These are phyloP conservation scores for Eutolmus rufibarbis DNA, from an alignment of 2,888 invertebrate genomes.

Conservation along the genomic window DNA sequence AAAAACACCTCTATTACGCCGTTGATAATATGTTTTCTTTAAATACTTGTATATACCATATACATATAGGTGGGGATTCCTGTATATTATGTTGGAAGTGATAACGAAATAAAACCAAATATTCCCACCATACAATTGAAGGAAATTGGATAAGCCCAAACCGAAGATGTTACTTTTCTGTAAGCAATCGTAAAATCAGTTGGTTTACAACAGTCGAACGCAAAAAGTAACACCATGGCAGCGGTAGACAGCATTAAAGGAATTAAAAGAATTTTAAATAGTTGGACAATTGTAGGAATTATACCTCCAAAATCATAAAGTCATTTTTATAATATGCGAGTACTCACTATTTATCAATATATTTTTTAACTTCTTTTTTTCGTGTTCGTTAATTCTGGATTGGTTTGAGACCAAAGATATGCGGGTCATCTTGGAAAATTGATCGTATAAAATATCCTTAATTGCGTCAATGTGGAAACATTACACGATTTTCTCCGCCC, in stretches of 20 bases:
- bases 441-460: not conserved
- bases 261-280: not conserved
- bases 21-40: too few species aligned
- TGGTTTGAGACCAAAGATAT: not conserved
- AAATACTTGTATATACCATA: too few species aligned
- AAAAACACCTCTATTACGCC: too few species aligned
- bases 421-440: not conserved
- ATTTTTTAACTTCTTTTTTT: not conserved
- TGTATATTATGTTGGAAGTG: too few species aligned
- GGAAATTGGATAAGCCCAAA: too few species aligned
- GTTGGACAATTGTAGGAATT: not conserved
- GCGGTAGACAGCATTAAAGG: not conserved
- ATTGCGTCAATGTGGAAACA: not conserved
- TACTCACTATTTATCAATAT: not conserved
- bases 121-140: too few species aligned
- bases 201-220: too few species aligned
- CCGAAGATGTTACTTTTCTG: too few species aligned
- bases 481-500: not conserved
- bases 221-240: not conserved
- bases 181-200: too few species aligned
- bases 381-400: not conserved
- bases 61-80: too few species aligned
- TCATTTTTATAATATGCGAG: not conserved
- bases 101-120: too few species aligned
- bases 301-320: not conserved